Evolutionary conservation across 2,113 vertebrate species (phyloP).

Genomic region (Xiphophorus couchianus): DNA sequence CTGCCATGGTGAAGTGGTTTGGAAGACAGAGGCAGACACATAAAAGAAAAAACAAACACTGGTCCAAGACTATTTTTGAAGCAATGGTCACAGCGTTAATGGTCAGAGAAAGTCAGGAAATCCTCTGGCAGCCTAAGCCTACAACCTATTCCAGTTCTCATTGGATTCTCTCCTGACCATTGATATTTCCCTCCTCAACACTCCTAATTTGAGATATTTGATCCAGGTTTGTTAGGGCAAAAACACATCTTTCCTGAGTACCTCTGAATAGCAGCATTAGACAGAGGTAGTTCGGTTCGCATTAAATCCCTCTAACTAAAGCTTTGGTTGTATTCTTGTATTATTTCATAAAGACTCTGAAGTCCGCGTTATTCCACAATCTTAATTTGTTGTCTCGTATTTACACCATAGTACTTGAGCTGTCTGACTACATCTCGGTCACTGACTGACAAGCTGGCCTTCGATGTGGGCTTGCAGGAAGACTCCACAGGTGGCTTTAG

Average conservation of each 20-base stretch:
- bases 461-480: constrained; percentile 92
- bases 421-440: constrained; percentile 92
- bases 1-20: not conserved
- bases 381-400: constrained; percentile 1
- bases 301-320: not conserved
- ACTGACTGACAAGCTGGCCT: constrained; percentile 91
- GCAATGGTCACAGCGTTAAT: not conserved
- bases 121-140: too few species aligned
- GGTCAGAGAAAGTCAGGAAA: not conserved
- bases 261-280: not conserved
- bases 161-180: not conserved
- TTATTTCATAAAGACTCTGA: not conserved
- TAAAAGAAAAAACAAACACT: not conserved
- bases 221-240: too few species aligned
- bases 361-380: not conserved
- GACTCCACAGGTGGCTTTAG: constrained; percentile 85
- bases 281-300: not conserved
- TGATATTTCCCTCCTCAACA: not conserved
- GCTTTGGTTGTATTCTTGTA: not conserved
- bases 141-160: too few species aligned
- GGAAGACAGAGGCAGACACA: not conserved
- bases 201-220: too few species aligned
- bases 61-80: not conserved
- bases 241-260: too few species aligned
- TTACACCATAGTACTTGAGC: constrained; percentile 84